Evolutionary conservation across 2,888 invertebrate species (phyloP).

Genomic region (Spialia ferax): DNA sequence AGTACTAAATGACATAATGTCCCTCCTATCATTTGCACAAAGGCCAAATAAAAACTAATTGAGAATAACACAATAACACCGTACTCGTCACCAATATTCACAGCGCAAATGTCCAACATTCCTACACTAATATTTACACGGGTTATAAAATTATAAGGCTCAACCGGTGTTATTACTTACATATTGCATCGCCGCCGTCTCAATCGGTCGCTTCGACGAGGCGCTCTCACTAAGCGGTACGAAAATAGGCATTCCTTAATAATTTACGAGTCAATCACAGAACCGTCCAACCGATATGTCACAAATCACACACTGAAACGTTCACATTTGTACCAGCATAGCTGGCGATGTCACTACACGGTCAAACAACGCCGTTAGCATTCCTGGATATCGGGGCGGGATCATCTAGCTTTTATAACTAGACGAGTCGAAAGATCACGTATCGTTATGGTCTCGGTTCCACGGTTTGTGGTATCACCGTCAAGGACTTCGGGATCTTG

Average conservation of each 20-base stretch:
- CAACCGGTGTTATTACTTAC: conserved; percentile 67
- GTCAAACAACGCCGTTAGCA: neutral
- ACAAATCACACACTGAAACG: conserved; percentile 41
- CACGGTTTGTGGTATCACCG: conserved; percentile 90
- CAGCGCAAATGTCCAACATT: conserved; percentile 62
- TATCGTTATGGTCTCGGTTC: conserved; percentile 72
- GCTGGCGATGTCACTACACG: conserved; percentile 26
- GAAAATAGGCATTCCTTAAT: conserved; percentile 53
- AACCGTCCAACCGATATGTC: conserved; percentile 42
- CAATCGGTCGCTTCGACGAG: conserved; percentile 31
- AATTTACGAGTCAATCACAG: conserved; percentile 48
- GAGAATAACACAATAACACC: conserved; percentile 63
- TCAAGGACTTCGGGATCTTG: conserved; percentile 93
- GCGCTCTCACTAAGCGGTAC: conserved; percentile 51
- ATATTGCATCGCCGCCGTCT: conserved; percentile 57
- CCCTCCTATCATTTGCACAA: conserved; percentile 78
- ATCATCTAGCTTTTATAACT: conserved; percentile 52
- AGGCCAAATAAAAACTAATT: conserved; percentile 56
- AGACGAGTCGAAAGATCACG: conserved; percentile 66
- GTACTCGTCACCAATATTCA: conserved; percentile 65
- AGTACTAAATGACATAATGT: conserved; percentile 37
- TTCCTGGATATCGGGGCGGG: conserved; percentile 19
- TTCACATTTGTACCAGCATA: conserved; percentile 5
- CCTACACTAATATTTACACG: conserved; percentile 79
- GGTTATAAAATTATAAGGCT: conserved; percentile 77